Conservation (phyloP, 2,113 vertebrate species). For the Emydura subglobosa region DNA sequence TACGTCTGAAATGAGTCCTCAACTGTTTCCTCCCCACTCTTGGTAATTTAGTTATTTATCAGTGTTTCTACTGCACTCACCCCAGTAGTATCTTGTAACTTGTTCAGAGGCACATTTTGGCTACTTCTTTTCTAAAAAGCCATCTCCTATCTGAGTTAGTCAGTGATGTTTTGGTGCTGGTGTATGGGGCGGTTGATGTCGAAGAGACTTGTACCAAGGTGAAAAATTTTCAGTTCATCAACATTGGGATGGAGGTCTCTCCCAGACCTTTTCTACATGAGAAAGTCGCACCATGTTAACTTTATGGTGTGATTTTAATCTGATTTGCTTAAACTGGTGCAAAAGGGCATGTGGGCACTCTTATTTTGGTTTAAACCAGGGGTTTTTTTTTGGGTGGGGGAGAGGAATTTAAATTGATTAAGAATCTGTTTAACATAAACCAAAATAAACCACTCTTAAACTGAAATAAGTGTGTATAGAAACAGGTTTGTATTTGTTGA, state of each 20-base stretch:
- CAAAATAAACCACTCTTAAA: not conserved
- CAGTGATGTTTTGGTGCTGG: not conserved
- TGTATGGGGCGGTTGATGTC: not conserved
- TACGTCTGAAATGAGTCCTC: not conserved
- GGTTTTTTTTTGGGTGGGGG: not conserved
- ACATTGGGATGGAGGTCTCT: not conserved
- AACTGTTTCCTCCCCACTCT: not conserved
- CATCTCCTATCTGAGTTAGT: not conserved
- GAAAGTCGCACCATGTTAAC: not conserved
- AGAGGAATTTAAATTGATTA: not conserved
- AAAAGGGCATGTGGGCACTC: not conserved
- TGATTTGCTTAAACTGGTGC: not conserved
- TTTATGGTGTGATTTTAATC: not conserved
- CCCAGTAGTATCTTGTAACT: not conserved
- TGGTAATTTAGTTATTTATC: not conserved
- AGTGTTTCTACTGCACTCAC: fast-evolving
- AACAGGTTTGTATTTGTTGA: not conserved
- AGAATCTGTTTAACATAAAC: not conserved
- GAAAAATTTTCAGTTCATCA: not conserved
- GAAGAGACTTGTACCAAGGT: not conserved
- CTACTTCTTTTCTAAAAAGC: not conserved
- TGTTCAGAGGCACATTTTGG: not conserved
- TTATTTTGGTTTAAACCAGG: not conserved
- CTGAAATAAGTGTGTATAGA: not conserved
- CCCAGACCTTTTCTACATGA: not conserved